Conservation (phyloP, 2,797 vertebrate species). For the Pangasius djambal region DNA sequence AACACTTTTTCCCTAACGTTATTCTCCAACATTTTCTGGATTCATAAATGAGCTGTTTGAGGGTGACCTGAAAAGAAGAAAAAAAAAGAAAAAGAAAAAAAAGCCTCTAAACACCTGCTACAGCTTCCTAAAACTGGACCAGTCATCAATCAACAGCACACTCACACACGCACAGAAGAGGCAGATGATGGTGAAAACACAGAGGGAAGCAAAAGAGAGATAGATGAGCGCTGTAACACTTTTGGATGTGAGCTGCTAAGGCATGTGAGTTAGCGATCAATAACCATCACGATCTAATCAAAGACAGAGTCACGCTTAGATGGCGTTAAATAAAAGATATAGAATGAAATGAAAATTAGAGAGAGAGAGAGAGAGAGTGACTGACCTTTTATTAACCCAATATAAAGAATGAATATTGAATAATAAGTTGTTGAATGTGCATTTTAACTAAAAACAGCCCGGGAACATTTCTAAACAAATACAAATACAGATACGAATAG, state of each 20-base stretch:
- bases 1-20: too few relatives aligned
- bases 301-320: background rate
- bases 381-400: background rate
- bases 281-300: background rate
- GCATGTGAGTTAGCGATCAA: background rate
- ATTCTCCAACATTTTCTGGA: slow-evolving; percentile 82
- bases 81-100: background rate
- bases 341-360: background rate
- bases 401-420: background rate
- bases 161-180: background rate
- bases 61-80: slow-evolving; percentile 2
- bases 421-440: background rate
- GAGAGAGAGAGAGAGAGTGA: background rate
- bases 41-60: background rate
- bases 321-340: background rate
- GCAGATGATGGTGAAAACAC: slow-evolving; percentile 14
- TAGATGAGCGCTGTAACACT: background rate
- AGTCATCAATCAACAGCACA: slow-evolving; percentile 17
- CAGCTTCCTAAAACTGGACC: slow-evolving; percentile 11
- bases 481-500: too few relatives aligned
- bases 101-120: slow-evolving; percentile 38
- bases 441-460: too few relatives aligned
- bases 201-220: background rate
- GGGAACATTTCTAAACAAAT: background rate
- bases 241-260: background rate